phyloP scores from a whole-genome alignment of 2,888 invertebrate species.

The Lasioglossum villosulum region DNA sequence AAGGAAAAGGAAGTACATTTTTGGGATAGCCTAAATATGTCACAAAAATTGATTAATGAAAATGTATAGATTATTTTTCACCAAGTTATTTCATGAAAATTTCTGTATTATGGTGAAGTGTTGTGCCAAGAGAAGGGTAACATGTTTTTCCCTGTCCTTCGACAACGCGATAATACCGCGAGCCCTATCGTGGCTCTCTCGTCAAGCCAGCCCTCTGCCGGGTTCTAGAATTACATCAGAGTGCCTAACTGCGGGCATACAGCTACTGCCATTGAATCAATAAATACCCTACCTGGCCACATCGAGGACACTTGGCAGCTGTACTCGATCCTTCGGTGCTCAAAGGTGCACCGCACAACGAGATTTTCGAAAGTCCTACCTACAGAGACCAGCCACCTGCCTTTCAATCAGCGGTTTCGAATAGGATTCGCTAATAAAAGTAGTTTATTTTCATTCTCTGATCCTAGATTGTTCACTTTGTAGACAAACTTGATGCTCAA shows the following conservation, averaged over 20 bases:
- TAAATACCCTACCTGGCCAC: conserved; percentile 75
- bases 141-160: conserved; percentile 32
- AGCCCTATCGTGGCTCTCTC: conserved; percentile 51
- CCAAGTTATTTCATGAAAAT: neutral
- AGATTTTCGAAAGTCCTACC: conserved; percentile 48
- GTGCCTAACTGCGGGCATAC: conserved; percentile 70
- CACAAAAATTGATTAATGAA: too few species aligned
- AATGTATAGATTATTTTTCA: neutral
- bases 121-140: neutral
- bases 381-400: conserved; percentile 39
- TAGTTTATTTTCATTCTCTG: neutral
- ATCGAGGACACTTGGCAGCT: conserved; percentile 67
- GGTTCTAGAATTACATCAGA: conserved; percentile 72
- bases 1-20: neutral
- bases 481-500: neutral
- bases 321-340: conserved; percentile 47
- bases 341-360: conserved; percentile 56
- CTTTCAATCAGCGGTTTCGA: neutral
- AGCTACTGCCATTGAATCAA: conserved; percentile 76
- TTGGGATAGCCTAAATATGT: neutral
- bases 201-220: conserved; percentile 49
- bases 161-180: conserved; percentile 35
- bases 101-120: neutral
- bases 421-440: neutral
- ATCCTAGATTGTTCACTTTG: neutral